These are phyloP conservation scores for Stictonetta naevosa DNA, from an alignment of 2,113 vertebrate species.

Conservation along the genomic window DNA sequence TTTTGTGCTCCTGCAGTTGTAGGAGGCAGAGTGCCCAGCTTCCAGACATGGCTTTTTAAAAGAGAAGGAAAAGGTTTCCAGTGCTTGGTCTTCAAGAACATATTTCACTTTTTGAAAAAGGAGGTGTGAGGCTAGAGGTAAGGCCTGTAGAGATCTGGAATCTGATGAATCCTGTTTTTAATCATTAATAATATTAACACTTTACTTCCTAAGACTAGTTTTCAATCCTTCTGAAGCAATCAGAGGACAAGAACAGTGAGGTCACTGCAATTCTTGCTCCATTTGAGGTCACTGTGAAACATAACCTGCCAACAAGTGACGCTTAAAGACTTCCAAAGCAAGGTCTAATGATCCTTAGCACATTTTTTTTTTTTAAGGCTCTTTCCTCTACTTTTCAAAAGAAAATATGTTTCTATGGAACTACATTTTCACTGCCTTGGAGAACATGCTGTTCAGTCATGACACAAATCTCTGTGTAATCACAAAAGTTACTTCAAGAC, in stretches of 20 bases:
- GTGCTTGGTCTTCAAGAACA: background rate
- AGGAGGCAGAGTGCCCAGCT: background rate
- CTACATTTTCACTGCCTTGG: background rate
- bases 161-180: background rate
- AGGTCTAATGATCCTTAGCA: background rate
- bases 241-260: background rate
- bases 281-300: background rate
- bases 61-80: background rate
- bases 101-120: background rate
- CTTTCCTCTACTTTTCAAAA: constrained; percentile 8
- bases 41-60: background rate
- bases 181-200: background rate
- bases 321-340: background rate
- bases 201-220: background rate
- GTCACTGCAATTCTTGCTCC: background rate
- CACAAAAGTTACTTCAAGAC: background rate
- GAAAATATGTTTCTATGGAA: constrained; percentile 12
- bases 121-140: background rate
- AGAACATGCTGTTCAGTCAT: constrained; percentile 25
- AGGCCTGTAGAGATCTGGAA: background rate
- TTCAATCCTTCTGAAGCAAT: background rate
- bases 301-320: background rate
- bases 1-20: background rate
- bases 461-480: constrained; percentile 3
- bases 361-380: background rate